Evolutionary conservation across 2,888 invertebrate genomes (phyloP).

Genomic region (Callimorpha dominula): DNA sequence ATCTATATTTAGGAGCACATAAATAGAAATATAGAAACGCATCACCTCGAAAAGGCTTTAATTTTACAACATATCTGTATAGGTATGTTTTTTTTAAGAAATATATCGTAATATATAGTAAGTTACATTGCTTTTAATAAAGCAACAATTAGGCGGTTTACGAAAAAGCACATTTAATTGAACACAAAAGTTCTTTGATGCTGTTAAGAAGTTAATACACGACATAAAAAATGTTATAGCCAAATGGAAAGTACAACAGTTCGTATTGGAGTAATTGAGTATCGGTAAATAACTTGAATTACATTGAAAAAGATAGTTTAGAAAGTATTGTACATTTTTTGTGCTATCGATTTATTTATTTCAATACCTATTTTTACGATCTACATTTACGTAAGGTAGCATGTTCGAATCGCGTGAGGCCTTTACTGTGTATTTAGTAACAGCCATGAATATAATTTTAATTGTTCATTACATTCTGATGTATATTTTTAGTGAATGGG

Average conservation of each 20-base stretch:
- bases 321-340: constrained; percentile 16
- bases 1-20: constrained; percentile 11
- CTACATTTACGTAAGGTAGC: constrained; percentile 53
- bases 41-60: not conserved
- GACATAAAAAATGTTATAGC: constrained; percentile 25
- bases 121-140: not conserved
- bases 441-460: constrained; percentile 49
- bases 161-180: not conserved
- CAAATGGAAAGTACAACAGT: constrained; percentile 20
- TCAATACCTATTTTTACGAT: constrained; percentile 28
- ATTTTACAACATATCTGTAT: not conserved
- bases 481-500: constrained; percentile 28
- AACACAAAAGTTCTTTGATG: constrained; percentile 8
- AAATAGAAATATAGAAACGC: not conserved
- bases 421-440: constrained; percentile 46
- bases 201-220: constrained; percentile 4
- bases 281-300: constrained; percentile 26
- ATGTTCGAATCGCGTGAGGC: constrained; percentile 50
- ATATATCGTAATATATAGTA: not conserved
- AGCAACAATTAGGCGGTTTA: not conserved
- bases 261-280: constrained; percentile 31
- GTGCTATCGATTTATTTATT: constrained; percentile 38
- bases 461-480: constrained; percentile 43
- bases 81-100: not conserved
- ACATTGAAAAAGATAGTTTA: constrained; percentile 31